These are phyloP conservation scores for Parasteatoda tepidariorum DNA, from an alignment of 1,140 invertebrate genomes.

Conservation along the genomic window DNA sequence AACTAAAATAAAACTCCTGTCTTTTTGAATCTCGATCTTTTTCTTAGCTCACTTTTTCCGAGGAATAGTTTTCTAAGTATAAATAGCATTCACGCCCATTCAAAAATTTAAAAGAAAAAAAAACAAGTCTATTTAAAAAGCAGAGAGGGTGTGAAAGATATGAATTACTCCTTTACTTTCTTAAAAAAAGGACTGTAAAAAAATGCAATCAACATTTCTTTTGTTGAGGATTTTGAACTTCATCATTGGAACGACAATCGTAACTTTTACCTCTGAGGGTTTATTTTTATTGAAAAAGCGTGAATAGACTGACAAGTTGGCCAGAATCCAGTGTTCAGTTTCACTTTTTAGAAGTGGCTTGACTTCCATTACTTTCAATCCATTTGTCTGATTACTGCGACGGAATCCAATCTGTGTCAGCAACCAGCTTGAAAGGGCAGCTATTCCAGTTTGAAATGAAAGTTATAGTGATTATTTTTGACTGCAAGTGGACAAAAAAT, in stretches of 20 bases:
- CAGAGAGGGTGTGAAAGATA: no score
- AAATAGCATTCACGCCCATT: no score
- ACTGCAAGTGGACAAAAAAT: neutral
- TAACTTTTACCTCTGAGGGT: slow-evolving; percentile 36
- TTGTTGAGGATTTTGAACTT: slow-evolving; percentile 1
- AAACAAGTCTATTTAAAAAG: no score
- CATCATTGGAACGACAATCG: slow-evolving; percentile 30
- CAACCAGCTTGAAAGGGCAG: neutral
- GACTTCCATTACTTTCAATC: slow-evolving; percentile 33
- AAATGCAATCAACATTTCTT: neutral
- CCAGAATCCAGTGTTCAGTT: slow-evolving; percentile 15
- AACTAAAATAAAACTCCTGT: no score
- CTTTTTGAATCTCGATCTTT: no score
- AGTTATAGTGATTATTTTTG: slow-evolving; percentile 34
- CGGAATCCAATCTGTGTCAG: slow-evolving; percentile 7
- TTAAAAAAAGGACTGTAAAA: no score
- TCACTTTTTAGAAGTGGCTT: slow-evolving; percentile 31
- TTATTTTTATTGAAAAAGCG: slow-evolving; percentile 27
- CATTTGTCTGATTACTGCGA: slow-evolving; percentile 46
- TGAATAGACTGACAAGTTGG: slow-evolving; percentile 56
- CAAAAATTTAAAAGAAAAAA: no score
- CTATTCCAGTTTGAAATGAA: neutral
- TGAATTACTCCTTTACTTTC: no score
- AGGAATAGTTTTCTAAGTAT: no score
- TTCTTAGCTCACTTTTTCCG: no score